Evolutionary conservation across 2,888 invertebrate species (phyloP).

Genomic region (Nipponacmea schrenckii): DNA sequence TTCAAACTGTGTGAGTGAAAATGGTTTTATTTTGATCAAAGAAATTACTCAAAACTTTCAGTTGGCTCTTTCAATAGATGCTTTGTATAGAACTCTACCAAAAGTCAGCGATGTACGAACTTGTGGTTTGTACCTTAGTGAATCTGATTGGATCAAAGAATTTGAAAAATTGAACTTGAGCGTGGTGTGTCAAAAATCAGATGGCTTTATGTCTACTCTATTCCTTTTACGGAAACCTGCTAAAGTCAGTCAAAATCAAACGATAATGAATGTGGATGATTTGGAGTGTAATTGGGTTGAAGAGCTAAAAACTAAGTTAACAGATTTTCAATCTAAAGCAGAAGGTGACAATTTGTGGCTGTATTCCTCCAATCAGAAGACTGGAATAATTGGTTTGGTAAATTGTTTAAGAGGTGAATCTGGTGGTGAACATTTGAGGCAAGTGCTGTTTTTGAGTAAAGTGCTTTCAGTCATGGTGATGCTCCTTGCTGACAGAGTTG

Average conservation of each 20-base stretch:
- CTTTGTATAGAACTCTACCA: constrained; percentile 32
- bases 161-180: constrained; percentile 69
- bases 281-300: constrained; percentile 78
- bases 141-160: constrained; percentile 44
- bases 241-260: constrained; percentile 25
- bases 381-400: constrained; percentile 87
- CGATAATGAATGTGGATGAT: constrained; percentile 41
- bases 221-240: constrained; percentile 73
- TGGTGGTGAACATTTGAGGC: constrained; percentile 82
- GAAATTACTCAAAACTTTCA: constrained; percentile 66
- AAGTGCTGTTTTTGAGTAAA: constrained; percentile 45
- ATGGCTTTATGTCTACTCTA: constrained; percentile 71
- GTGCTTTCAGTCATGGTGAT: no score
- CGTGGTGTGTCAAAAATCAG: constrained; percentile 75
- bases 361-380: constrained; percentile 76
- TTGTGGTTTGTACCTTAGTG: constrained; percentile 45
- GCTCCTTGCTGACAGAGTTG: no score
- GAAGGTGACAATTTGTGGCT: constrained; percentile 71
- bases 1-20: constrained; percentile 74
- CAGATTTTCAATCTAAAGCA: constrained; percentile 73
- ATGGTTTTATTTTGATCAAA: constrained; percentile 69
- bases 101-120: constrained; percentile 30
- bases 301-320: constrained; percentile 79
- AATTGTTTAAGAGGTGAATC: constrained; percentile 90
- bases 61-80: constrained; percentile 46